Conservation (phyloP, 35 echinoderm and acorn worm genomes). For the Patiria miniata region DNA sequence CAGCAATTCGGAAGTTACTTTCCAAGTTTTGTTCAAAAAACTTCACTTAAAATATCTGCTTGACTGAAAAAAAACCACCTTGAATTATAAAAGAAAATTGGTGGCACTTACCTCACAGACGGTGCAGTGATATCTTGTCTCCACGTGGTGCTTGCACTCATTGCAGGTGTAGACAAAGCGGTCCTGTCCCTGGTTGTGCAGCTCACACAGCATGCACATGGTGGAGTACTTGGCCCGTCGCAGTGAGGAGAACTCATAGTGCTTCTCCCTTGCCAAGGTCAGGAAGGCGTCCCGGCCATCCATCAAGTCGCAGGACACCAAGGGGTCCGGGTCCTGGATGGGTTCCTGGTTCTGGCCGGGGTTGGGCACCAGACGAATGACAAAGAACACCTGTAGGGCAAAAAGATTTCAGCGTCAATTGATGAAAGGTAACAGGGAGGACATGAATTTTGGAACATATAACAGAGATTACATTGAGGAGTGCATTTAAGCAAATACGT, state of each 20-base stretch:
- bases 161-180: constrained; percentile 99
- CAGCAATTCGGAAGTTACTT: too few species aligned
- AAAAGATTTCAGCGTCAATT: not conserved
- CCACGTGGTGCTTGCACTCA: constrained; percentile 97
- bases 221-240: constrained; percentile 92
- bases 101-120: constrained; percentile 96
- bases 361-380: constrained; percentile 69
- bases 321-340: constrained; percentile 72
- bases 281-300: constrained; percentile 98
- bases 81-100: too few species aligned
- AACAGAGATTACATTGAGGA: too few species aligned
- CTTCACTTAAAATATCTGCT: too few species aligned
- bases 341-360: constrained; percentile 27
- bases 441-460: too few species aligned
- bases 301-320: constrained; percentile 94
- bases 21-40: too few species aligned
- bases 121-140: constrained; percentile 98
- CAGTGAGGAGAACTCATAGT: constrained; percentile 96
- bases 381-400: constrained; percentile 93
- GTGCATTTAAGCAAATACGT: too few species aligned
- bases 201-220: constrained; percentile 97
- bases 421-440: too few species aligned
- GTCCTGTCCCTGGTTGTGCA: constrained; percentile 99
- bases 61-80: too few species aligned
- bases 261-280: constrained; percentile 88